phyloP scores from a whole-genome alignment of 2,888 invertebrate species.

The Dastarcus helophoroides region DNA sequence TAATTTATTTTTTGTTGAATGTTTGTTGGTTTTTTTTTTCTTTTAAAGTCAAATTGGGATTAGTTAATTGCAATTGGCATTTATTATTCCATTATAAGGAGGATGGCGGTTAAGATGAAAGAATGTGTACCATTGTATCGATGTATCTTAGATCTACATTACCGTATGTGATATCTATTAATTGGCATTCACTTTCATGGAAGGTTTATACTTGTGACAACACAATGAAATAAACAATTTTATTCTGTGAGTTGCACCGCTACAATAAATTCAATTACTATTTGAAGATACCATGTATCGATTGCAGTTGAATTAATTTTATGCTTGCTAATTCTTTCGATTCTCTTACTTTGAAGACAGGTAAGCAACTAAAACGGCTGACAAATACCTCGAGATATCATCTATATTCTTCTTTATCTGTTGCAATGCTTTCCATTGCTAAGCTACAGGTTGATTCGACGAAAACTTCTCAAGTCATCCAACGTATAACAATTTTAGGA shows the following conservation, averaged over 20 bases:
- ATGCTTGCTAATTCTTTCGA: conserved; percentile 17
- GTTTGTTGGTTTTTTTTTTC: too few relatives aligned
- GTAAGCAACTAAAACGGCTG: conserved; percentile 11
- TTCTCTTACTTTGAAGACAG: conserved; percentile 11
- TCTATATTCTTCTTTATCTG: too few relatives aligned
- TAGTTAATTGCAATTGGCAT: too few relatives aligned
- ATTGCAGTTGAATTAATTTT: conserved; percentile 25
- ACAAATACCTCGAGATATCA: conserved; percentile 11
- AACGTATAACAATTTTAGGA: too few relatives aligned
- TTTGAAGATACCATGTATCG: conserved; percentile 24
- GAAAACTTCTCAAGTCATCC: too few relatives aligned
- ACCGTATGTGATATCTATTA: conserved; percentile 30
- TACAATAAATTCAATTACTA: conserved; percentile 30
- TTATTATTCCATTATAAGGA: too few relatives aligned
- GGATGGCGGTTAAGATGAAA: too few relatives aligned
- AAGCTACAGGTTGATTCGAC: too few relatives aligned
- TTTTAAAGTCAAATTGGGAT: too few relatives aligned
- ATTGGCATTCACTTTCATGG: conserved; percentile 24
- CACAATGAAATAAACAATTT: conserved; percentile 28
- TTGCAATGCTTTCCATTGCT: too few relatives aligned
- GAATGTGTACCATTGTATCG: background rate
- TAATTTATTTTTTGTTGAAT: too few relatives aligned
- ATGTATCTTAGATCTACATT: conserved; percentile 28
- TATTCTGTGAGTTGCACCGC: conserved; percentile 21
- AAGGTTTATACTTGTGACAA: conserved; percentile 23